Percentiles rank a stretch among this genome's conserved stretches.
Evolutionary conservation across 2,888 invertebrate genomes (phyloP).

Genomic region (Caenorhabditis afra): DNA sequence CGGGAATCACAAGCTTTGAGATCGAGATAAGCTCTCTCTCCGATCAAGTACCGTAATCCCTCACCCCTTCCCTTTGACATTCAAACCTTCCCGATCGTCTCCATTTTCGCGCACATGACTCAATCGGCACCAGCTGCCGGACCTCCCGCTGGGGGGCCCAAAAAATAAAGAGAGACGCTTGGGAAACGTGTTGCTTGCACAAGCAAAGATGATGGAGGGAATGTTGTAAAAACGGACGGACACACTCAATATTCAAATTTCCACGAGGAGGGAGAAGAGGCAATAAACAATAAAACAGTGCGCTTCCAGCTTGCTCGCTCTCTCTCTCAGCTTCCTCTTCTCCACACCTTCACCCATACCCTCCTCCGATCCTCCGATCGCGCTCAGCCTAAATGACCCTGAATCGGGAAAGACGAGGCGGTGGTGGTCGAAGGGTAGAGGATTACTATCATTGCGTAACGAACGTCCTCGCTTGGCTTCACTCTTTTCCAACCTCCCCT

Average conservation of each 20-base stretch:
- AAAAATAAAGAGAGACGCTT: not conserved
- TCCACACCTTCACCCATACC: not conserved
- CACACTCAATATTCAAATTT: no score
- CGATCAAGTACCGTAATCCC: no score
- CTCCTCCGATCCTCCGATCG: not conserved
- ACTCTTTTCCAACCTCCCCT: not conserved
- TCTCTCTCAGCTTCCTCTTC: not conserved
- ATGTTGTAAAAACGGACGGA: no score
- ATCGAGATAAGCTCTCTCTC: no score
- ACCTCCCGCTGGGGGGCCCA: not conserved
- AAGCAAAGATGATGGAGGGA: not conserved
- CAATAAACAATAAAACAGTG: no score
- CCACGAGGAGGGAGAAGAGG: no score
- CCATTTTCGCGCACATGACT: slow-evolving; percentile 7
- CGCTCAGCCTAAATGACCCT: slow-evolving; percentile 21
- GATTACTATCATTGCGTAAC: slow-evolving; percentile 57
- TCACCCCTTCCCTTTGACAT: not conserved
- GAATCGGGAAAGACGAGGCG: slow-evolving; percentile 10
- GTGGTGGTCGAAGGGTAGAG: slow-evolving; percentile 18
- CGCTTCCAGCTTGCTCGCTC: no score
- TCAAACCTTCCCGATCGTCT: not conserved
- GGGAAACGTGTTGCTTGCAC: not conserved
- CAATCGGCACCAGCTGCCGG: slow-evolving; percentile 3
- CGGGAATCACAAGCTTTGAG: not conserved
- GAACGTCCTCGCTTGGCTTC: slow-evolving; percentile 40